Evolutionary conservation across 2,113 vertebrate genomes (phyloP).

Genomic region (Petrocephalus zakoni): DNA sequence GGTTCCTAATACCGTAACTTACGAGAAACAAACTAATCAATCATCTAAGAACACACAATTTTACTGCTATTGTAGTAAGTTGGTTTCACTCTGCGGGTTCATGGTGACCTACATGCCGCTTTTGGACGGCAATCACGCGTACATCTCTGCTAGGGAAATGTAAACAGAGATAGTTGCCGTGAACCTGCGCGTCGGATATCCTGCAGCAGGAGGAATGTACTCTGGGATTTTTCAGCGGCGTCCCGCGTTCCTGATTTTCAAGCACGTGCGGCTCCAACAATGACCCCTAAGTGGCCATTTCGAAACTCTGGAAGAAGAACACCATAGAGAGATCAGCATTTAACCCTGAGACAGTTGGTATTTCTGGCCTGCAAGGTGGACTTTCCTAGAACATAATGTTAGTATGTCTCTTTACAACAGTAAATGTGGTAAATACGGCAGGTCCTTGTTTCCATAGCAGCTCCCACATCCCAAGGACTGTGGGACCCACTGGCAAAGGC

Average conservation of each 20-base stretch:
- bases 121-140: background rate
- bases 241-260: background rate
- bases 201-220: background rate
- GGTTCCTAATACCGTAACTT: background rate
- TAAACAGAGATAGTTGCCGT: background rate
- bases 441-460: background rate
- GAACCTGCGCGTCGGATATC: background rate
- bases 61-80: background rate
- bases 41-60: background rate
- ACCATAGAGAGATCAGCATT: background rate
- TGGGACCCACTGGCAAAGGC: background rate
- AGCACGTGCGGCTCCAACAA: background rate
- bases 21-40: background rate
- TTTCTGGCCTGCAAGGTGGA: background rate
- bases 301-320: background rate
- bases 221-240: background rate
- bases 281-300: background rate
- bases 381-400: background rate
- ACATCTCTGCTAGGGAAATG: background rate
- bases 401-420: background rate
- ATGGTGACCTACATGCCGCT: background rate
- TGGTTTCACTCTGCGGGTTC: background rate
- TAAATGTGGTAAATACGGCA: background rate
- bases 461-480: background rate
- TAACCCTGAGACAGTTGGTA: background rate